Conservation (phyloP, 2,797 vertebrate species). For the Oreochromis mossambicus region DNA sequence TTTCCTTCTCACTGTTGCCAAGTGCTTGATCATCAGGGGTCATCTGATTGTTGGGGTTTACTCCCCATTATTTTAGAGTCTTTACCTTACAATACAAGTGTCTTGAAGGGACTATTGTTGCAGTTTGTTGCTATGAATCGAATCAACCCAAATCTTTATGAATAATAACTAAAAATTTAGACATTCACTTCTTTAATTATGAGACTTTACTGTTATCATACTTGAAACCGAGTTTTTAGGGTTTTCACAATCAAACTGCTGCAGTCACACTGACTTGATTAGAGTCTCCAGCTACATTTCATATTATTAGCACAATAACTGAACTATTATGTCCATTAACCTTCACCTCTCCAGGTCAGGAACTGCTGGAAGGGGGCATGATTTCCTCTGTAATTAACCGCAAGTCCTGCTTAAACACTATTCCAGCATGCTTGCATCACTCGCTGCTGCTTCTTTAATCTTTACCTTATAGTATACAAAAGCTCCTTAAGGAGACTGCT, state of each 20-base stretch:
- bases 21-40: neutral
- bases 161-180: neutral
- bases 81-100: neutral
- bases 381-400: neutral
- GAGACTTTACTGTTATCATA: neutral
- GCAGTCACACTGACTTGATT: neutral
- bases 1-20: neutral
- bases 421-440: neutral
- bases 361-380: neutral
- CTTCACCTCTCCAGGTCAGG: constrained; percentile 7
- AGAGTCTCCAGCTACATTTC: neutral
- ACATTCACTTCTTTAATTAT: neutral
- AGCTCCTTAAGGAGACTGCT: neutral
- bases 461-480: neutral
- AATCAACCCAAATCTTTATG: neutral
- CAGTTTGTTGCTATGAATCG: neutral
- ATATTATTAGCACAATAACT: neutral
- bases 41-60: neutral
- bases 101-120: neutral
- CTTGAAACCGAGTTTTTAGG: neutral
- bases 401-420: neutral
- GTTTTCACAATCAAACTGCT: neutral
- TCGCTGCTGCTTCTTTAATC: neutral
- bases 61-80: neutral
- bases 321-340: neutral